Percentiles rank a stretch among this genome's conserved stretches.
Evolutionary conservation across 2,113 vertebrate species (phyloP).

Genomic region (Syngnathus typhle): DNA sequence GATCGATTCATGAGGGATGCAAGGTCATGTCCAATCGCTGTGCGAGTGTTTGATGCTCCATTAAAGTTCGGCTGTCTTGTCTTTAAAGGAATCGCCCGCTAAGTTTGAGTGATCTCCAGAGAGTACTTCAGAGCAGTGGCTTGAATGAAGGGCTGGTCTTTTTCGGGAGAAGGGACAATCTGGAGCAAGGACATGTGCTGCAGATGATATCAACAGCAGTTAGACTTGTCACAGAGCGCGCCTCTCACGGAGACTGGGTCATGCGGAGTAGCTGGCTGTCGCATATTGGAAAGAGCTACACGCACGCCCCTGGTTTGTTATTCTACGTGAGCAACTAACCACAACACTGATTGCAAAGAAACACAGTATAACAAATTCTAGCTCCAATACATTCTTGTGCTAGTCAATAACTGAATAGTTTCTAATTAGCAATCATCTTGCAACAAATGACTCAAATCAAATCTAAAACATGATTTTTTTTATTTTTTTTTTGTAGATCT

Average conservation of each 20-base stretch:
- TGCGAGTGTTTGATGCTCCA: too few species aligned
- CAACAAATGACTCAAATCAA: background rate
- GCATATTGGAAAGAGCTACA: constrained; percentile 76
- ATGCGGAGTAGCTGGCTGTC: constrained; percentile 87
- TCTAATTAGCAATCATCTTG: background rate
- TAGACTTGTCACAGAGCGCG: constrained; percentile 79
- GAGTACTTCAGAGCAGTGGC: constrained; percentile 73
- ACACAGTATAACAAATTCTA: too few species aligned
- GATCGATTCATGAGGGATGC: too few species aligned
- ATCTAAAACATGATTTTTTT: background rate
- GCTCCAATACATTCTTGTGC: background rate
- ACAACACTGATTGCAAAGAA: background rate
- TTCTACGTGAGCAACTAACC: too few species aligned
- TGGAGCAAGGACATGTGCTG: constrained; percentile 69
- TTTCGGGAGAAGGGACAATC: constrained; percentile 55
- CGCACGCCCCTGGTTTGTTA: constrained; percentile 66
- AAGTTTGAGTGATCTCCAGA: constrained; percentile 80
- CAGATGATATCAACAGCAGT: constrained; percentile 78
- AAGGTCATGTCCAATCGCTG: too few species aligned
- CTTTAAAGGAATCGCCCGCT: constrained; percentile 78
- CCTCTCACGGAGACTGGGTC: constrained; percentile 88
- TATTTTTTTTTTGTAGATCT: constrained; percentile 61
- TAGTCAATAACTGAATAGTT: background rate
- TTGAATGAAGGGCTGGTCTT: constrained; percentile 76
- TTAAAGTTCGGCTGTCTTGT: background rate